Base-by-base conservation (phyloP, 2,113 vertebrate genomes). In the Callithrix jacchus region DNA sequence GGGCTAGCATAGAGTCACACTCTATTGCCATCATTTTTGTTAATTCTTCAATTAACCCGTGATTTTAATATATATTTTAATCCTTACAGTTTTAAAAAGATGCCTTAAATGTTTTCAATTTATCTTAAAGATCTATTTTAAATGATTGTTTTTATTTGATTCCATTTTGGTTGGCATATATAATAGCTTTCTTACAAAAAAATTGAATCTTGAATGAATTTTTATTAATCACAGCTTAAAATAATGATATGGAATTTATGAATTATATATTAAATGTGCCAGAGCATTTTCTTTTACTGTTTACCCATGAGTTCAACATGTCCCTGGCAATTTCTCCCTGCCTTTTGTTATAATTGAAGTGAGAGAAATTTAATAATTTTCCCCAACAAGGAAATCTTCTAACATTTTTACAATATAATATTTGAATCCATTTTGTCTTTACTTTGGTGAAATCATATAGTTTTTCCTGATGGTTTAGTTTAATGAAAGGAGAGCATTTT, bases 131-230 rank as follows among this genome's bases (percentile, higher is more conserved):
- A 10, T 83, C 18, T 61, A 42, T 84, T 91, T 94, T 89, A 85
- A 89, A 47, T 91, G 23, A 64, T 87, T 93, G 74, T 77, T 87
- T 81, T 93, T 80, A 21, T 80, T 54, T 54, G 18, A 80, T 80
- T 54, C 32, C 20, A 54, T 80, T 54, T 91, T 90, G 66, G 30
- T 89, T 92, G 52, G 8, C 30, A 52, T 89, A 68, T 71, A 92
- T 93, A 90, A 61, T 93, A 73, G 70, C 40, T 70, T 80, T 92
- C 27, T 96, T 95, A 79, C 13, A 85, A 92, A 87, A 88, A 86
- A 95, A 87, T 95, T 91, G 27, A 92, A 21, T 61, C 35, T 93
- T 68, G 45, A 89, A 82, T 94, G 82, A 81, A 74, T 49, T 87
- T 42, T 4, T 93, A 18, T 82, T 92, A 90, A 71, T 92, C 6